Conservation (phyloP, 2,797 vertebrate species). For the Pangasius macronema region DNA sequence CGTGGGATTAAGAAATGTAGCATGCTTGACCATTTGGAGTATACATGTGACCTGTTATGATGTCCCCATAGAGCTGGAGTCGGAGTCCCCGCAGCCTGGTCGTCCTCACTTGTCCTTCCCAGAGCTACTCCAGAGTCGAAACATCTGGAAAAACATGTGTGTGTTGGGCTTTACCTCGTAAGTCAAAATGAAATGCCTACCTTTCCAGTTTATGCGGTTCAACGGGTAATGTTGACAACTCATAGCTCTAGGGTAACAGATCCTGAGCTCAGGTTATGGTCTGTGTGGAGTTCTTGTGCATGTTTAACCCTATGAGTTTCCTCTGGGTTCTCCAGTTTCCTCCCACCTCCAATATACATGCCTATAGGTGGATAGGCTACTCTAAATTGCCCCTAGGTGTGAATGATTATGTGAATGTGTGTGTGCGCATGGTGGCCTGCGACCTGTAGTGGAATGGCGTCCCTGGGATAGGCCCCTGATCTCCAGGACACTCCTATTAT, state of each 20-base stretch:
- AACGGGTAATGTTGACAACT: neutral
- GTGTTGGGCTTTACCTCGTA: constrained; percentile 92
- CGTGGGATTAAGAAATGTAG: neutral
- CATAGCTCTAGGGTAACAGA: neutral
- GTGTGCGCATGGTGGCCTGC: neutral
- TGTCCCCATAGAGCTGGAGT: constrained; percentile 78
- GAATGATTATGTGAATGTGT: neutral
- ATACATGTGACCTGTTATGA: neutral
- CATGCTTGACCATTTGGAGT: neutral
- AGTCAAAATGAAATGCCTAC: constrained; percentile 60
- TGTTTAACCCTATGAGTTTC: neutral
- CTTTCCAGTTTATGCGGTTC: neutral
- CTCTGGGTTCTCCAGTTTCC: neutral
- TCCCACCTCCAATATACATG: neutral
- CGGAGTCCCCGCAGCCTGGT: constrained; percentile 68
- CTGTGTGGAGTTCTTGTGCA: neutral
- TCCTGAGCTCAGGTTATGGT: neutral
- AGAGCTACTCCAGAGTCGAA: constrained; percentile 84
- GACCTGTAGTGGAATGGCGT: neutral
- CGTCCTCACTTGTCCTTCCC: constrained; percentile 75
- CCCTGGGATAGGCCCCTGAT: neutral
- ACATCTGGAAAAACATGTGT: constrained; percentile 91
- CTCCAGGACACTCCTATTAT: neutral
- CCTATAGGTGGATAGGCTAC: neutral
- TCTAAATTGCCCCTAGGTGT: neutral